A percentile compares a stretch with the other conserved stretches of the same genome.
These are phyloP conservation scores for Chrysolina americana DNA, from an alignment of 2,888 invertebrate genomes.

Conservation along the genomic window DNA sequence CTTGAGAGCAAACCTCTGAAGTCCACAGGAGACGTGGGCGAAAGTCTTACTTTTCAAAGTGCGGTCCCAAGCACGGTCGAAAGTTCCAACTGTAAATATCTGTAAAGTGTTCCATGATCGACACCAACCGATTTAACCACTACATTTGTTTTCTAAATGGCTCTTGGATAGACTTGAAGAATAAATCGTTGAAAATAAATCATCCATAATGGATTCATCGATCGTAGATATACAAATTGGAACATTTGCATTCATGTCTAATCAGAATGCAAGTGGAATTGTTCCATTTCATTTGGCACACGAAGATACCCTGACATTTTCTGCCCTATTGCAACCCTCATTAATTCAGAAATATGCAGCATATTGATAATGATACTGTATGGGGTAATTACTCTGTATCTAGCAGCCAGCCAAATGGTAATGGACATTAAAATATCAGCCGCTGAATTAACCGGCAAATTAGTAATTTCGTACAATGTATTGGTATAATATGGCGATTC, in stretches of 20 bases:
- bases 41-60: no score
- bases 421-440: conserved; percentile 19
- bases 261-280: neutral
- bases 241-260: neutral
- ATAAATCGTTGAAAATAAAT: no score
- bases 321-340: neutral
- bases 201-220: no score
- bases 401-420: conserved; percentile 11
- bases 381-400: neutral
- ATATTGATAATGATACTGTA: conserved; percentile 17
- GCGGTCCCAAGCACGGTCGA: no score
- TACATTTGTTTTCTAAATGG: no score
- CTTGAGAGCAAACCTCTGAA: no score
- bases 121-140: no score
- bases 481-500: neutral
- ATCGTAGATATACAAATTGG: no score
- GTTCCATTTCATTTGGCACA: neutral
- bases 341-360: conserved; percentile 16
- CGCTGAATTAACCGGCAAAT: conserved; percentile 20
- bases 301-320: neutral
- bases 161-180: no score
- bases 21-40: no score
- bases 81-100: no score
- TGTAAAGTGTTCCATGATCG: no score
- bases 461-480: conserved; percentile 19